phyloP scores from a whole-genome alignment of 2,888 invertebrate genomes.

The Tiphia femorata region DNA sequence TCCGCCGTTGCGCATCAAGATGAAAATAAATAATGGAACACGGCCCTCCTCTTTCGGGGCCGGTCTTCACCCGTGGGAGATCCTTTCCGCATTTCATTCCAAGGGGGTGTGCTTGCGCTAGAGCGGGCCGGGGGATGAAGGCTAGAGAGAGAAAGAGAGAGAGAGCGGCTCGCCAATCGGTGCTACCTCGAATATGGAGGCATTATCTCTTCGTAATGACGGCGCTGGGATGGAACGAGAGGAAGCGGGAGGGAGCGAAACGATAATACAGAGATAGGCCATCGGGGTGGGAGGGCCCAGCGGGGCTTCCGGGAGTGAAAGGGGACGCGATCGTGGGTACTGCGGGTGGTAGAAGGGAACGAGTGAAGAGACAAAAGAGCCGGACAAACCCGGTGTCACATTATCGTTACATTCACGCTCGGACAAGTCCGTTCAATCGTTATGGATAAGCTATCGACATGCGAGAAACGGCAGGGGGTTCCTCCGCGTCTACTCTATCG shows the following conservation, averaged over 20 bases:
- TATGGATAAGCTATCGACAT: conserved; percentile 57
- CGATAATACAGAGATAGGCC: conserved; percentile 20
- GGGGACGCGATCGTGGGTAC: not conserved
- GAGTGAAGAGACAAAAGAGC: conserved; percentile 21
- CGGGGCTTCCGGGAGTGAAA: not conserved
- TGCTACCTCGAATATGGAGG: conserved; percentile 43
- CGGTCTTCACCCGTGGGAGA: not conserved
- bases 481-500: too few relatives aligned
- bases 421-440: conserved; percentile 61
- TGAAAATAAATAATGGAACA: conserved; percentile 47
- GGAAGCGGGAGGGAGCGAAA: conserved; percentile 15
- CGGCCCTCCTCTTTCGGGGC: conserved; percentile 2
- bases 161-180: conserved; percentile 44
- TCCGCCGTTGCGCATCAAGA: conserved; percentile 25
- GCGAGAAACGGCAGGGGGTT: conserved; percentile 14
- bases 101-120: not conserved
- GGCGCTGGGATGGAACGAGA: conserved; percentile 60
- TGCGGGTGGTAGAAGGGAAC: not conserved
- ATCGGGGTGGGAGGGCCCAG: not conserved
- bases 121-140: too few relatives aligned
- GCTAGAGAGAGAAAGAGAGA: too few relatives aligned
- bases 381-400: conserved; percentile 50
- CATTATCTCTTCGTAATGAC: conserved; percentile 57
- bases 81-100: conserved; percentile 22
- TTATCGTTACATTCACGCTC: conserved; percentile 67